Evolutionary conservation across 2,797 vertebrate species (phyloP).

Genomic region (Melanogrammus aeglefinus): DNA sequence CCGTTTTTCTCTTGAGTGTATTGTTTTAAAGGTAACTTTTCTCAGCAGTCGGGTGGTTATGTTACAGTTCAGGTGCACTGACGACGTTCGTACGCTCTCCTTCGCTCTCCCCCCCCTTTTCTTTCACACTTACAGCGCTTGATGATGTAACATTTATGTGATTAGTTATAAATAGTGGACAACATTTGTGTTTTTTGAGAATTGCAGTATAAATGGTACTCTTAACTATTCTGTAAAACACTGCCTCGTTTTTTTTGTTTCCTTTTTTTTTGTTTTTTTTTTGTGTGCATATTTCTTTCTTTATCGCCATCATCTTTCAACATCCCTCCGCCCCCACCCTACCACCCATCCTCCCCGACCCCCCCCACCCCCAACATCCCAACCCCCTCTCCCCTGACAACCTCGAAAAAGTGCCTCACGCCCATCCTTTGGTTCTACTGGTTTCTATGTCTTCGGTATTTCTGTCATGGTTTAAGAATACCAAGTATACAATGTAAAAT

Average conservation of each 20-base stretch:
- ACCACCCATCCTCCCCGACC: slow-evolving; percentile 18
- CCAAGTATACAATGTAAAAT: slow-evolving; percentile 86
- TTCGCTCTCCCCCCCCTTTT: slow-evolving; percentile 54
- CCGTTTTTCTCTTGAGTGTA: slow-evolving; percentile 74
- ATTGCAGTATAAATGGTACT: slow-evolving; percentile 80
- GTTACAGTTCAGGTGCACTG: slow-evolving; percentile 78
- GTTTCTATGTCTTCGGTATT: slow-evolving; percentile 76
- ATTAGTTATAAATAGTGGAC: slow-evolving; percentile 79
- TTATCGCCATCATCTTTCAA: slow-evolving; percentile 80
- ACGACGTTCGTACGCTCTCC: slow-evolving; percentile 72
- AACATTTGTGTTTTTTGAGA: slow-evolving; percentile 79
- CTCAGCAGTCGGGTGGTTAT: slow-evolving; percentile 79
- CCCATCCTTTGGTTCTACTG: slow-evolving; percentile 81
- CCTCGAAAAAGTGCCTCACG: slow-evolving; percentile 95
- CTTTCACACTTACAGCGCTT: slow-evolving; percentile 72
- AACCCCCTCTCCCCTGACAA: slow-evolving; percentile 58
- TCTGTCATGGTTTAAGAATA: slow-evolving; percentile 77
- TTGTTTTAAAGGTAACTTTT: slow-evolving; percentile 70
- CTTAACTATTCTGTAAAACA: slow-evolving; percentile 77
- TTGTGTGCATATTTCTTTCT: slow-evolving; percentile 69
- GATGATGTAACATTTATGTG: slow-evolving; percentile 78
- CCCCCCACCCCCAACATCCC: not conserved
- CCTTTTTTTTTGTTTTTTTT: slow-evolving; percentile 55
- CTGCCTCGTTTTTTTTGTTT: slow-evolving; percentile 67
- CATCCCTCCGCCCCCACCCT: slow-evolving; percentile 25